These are phyloP conservation scores for Pelosia muscerda DNA, from an alignment of 2,888 invertebrate genomes.

Conservation along the genomic window DNA sequence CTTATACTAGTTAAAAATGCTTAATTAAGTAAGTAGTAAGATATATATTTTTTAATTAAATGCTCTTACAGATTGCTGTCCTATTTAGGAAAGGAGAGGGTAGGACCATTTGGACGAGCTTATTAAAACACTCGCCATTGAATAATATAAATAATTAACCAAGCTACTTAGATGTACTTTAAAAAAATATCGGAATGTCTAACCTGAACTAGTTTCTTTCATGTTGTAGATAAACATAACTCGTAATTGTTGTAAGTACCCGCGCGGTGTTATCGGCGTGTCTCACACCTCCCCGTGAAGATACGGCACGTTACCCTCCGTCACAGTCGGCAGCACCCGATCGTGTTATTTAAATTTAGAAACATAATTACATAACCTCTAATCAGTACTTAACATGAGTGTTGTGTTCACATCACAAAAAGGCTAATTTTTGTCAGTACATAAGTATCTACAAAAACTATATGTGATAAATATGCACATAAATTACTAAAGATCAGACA, in stretches of 20 bases:
- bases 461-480: too few relatives aligned
- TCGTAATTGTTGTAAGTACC: not conserved
- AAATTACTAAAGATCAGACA: too few relatives aligned
- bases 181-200: too few relatives aligned
- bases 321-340: not conserved
- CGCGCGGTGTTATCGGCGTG: not conserved
- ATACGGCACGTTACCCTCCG: not conserved
- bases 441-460: too few relatives aligned
- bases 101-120: too few relatives aligned
- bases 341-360: not conserved
- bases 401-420: too few relatives aligned
- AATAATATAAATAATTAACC: too few relatives aligned
- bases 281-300: constrained; percentile 10
- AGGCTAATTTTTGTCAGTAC: too few relatives aligned
- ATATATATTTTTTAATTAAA: not conserved
- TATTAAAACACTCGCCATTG: too few relatives aligned
- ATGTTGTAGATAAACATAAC: not conserved
- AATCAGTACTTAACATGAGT: too few relatives aligned
- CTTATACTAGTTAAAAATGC: not conserved
- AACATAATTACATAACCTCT: too few relatives aligned
- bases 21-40: not conserved
- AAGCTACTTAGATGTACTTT: too few relatives aligned
- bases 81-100: not conserved
- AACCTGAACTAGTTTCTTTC: constrained; percentile 16
- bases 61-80: not conserved